Evolutionary conservation across 1,140 invertebrate genomes (phyloP).

Genomic region (Drosophila virilis): DNA sequence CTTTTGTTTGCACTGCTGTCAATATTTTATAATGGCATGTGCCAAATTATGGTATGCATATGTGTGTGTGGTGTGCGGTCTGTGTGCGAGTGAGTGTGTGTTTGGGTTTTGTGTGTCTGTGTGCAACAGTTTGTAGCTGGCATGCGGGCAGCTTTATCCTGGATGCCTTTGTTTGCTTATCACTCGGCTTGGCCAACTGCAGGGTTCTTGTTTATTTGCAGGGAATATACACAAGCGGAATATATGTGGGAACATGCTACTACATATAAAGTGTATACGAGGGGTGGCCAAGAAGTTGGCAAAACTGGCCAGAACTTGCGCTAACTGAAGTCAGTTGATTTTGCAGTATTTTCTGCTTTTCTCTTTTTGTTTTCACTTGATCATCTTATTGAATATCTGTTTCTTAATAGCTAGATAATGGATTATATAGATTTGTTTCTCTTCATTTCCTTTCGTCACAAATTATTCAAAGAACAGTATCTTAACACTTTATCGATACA

Average conservation of each 20-base stretch:
- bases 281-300: neutral
- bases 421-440: too few species aligned
- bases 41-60: slow-evolving; percentile 55
- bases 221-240: slow-evolving; percentile 26
- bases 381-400: too few species aligned
- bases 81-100: slow-evolving; percentile 5
- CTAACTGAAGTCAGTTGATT: neutral
- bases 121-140: slow-evolving; percentile 43
- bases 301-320: too few species aligned
- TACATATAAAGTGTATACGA: neutral
- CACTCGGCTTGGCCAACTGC: slow-evolving; percentile 38
- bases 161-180: slow-evolving; percentile 47
- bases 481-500: too few species aligned
- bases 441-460: too few species aligned
- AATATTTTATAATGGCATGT: slow-evolving; percentile 74
- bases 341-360: neutral
- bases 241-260: slow-evolving; percentile 14
- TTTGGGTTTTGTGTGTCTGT: slow-evolving; percentile 2
- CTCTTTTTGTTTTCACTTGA: too few species aligned
- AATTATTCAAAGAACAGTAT: too few species aligned
- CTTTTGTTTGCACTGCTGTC: slow-evolving; percentile 48
- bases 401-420: too few species aligned
- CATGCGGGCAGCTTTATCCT: slow-evolving; percentile 34
- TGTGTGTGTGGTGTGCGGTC: slow-evolving; percentile 6
- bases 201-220: slow-evolving; percentile 35